phyloP scores from a whole-genome alignment of 2,888 invertebrate species.

The Drosophila limbata region DNA sequence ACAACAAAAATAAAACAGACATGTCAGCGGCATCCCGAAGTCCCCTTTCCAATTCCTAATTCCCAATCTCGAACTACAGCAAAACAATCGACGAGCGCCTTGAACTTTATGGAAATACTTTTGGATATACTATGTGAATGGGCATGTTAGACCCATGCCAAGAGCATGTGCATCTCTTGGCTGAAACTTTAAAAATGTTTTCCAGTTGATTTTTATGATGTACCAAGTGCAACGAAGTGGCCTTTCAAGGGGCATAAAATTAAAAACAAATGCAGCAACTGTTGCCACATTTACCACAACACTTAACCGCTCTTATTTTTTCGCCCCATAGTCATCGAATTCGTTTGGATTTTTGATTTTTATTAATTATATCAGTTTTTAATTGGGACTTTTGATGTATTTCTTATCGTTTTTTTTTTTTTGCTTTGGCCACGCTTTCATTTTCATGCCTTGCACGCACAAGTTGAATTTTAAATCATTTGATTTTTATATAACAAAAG shows the following conservation, averaged over 20 bases:
- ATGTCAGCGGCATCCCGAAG: constrained; percentile 39
- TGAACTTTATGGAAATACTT: constrained; percentile 62
- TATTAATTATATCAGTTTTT: constrained; percentile 40
- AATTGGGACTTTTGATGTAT: constrained; percentile 27
- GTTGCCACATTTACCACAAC: constrained; percentile 38
- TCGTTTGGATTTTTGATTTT: constrained; percentile 8
- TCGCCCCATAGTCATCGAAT: constrained; percentile 22
- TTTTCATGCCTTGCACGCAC: constrained; percentile 51
- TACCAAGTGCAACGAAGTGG: constrained; percentile 58
- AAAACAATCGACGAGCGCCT: constrained; percentile 65
- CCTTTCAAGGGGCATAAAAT: constrained; percentile 50
- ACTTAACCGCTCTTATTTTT: constrained; percentile 15
- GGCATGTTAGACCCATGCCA: constrained; percentile 59
- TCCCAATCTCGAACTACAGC: not conserved
- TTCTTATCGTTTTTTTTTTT: too few relatives aligned
- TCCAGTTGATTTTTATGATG: constrained; percentile 61
- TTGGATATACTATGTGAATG: constrained; percentile 10
- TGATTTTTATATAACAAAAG: constrained; percentile 44
- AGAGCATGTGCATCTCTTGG: constrained; percentile 21
- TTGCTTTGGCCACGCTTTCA: constrained; percentile 64
- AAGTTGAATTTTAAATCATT: constrained; percentile 64
- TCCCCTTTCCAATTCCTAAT: constrained; percentile 3
- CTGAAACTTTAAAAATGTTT: constrained; percentile 38
- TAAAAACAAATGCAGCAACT: constrained; percentile 55
- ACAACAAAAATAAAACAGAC: constrained; percentile 58